Evolutionary conservation across 2,888 invertebrate species (phyloP).

Genomic region (Germaria angustata): DNA sequence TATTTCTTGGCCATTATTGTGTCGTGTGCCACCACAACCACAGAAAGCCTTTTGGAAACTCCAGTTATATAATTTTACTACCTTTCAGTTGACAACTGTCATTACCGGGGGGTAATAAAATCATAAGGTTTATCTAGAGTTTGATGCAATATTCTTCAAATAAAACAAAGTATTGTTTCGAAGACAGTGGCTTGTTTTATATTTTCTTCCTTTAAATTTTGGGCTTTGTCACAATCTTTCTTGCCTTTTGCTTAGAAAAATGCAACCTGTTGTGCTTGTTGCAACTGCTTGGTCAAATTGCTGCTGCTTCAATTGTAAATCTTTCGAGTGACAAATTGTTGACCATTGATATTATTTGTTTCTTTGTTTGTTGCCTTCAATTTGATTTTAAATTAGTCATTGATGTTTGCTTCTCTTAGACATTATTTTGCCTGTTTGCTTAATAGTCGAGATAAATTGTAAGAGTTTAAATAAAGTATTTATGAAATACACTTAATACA

Average conservation of each 20-base stretch:
- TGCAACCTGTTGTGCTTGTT: constrained; percentile 45
- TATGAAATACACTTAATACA: constrained; percentile 17
- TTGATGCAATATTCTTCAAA: constrained; percentile 31
- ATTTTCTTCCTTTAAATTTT: not conserved
- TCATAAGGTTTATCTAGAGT: constrained; percentile 64
- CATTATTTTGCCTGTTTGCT: constrained; percentile 12
- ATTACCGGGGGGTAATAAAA: constrained; percentile 57
- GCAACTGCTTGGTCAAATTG: not conserved
- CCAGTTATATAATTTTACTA: constrained; percentile 62
- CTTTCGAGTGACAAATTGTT: constrained; percentile 64
- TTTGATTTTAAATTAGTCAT: constrained; percentile 14
- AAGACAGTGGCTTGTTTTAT: not conserved
- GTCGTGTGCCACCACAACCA: constrained; percentile 64
- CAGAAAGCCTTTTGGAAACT: constrained; percentile 41
- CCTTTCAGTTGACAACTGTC: constrained; percentile 64
- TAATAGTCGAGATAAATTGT: constrained; percentile 3
- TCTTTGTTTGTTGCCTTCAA: constrained; percentile 1
- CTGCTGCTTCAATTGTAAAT: constrained; percentile 21
- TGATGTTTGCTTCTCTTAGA: constrained; percentile 9
- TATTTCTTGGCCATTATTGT: constrained; percentile 24
- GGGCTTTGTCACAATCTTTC: not conserved
- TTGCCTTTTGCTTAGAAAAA: not conserved
- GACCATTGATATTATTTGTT: constrained; percentile 59
- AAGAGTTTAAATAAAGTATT: constrained; percentile 32
- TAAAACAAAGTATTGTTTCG: not conserved